phyloP scores from a whole-genome alignment of 1,140 invertebrate genomes.

The Drosophila prosaltans region DNA sequence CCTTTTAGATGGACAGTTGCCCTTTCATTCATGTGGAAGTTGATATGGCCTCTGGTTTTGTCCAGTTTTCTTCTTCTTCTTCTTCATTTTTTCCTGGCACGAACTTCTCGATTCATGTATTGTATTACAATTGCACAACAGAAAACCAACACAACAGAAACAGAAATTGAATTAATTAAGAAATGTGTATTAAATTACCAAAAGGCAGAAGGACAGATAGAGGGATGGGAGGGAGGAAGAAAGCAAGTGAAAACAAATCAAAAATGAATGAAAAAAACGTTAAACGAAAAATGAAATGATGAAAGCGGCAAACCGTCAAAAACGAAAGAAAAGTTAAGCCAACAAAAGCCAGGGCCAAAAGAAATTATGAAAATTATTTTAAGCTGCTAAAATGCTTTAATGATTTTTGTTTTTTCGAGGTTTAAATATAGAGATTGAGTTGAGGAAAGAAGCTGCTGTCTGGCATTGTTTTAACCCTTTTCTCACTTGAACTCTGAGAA shows the following conservation, averaged over 20 bases:
- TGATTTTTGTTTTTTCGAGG: constrained; percentile 47
- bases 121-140: constrained; percentile 61
- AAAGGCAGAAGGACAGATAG: constrained; percentile 23
- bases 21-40: constrained; percentile 13
- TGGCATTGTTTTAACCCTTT: constrained; percentile 10
- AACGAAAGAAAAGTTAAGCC: constrained; percentile 15
- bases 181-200: constrained; percentile 68
- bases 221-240: constrained; percentile 13
- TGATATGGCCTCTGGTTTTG: constrained; percentile 11
- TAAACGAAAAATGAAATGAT: constrained; percentile 15
- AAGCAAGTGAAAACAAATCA: constrained; percentile 38
- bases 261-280: neutral
- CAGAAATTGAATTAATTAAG: constrained; percentile 71
- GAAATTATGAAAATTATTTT: constrained; percentile 73
- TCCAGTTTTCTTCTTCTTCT: neutral
- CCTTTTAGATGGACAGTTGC: neutral
- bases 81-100: constrained; percentile 20
- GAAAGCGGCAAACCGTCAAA: constrained; percentile 19
- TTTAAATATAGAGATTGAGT: neutral
- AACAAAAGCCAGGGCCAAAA: constrained; percentile 45
- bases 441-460: neutral
- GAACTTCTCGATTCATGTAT: constrained; percentile 42
- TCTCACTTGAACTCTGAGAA: constrained; percentile 37
- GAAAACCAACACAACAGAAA: constrained; percentile 37
- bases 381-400: constrained; percentile 56